Conservation (phyloP, 2,113 vertebrate genomes). For the Nasalis larvatus region DNA sequence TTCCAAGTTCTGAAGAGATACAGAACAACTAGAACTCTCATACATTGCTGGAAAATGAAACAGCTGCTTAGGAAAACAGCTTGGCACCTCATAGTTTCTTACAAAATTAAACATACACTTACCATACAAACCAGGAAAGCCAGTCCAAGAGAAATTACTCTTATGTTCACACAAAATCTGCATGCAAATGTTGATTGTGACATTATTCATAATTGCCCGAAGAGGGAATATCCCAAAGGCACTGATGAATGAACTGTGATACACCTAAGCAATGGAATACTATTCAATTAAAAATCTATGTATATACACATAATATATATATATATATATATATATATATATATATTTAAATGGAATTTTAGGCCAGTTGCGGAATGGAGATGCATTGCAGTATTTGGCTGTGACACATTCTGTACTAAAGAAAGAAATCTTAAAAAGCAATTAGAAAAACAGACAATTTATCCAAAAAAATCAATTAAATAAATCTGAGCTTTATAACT, state of each 20-base stretch:
- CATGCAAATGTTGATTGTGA: neutral
- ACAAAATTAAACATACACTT: neutral
- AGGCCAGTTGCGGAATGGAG: neutral
- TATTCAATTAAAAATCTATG: neutral
- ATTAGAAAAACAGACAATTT: neutral
- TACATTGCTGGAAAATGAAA: neutral
- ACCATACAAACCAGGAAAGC: neutral
- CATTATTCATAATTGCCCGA: neutral
- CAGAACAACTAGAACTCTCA: neutral
- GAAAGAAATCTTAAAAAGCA: neutral
- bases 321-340: neutral
- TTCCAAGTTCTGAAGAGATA: neutral
- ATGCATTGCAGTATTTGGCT: neutral
- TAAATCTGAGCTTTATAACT: neutral
- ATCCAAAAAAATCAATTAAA: neutral
- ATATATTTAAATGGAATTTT: neutral
- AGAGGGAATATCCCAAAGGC: neutral
- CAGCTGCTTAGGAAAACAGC: neutral
- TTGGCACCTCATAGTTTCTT: neutral
- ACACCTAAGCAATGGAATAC: neutral
- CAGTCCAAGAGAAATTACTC: neutral
- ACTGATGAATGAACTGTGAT: neutral
- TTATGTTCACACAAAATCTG: neutral
- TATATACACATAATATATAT: neutral
- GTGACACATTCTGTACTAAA: neutral